A percentile compares a stretch with the other conserved stretches of the same genome.
Evolutionary conservation across 2,888 invertebrate genomes (phyloP).

Genomic region (Xestia xanthographa): DNA sequence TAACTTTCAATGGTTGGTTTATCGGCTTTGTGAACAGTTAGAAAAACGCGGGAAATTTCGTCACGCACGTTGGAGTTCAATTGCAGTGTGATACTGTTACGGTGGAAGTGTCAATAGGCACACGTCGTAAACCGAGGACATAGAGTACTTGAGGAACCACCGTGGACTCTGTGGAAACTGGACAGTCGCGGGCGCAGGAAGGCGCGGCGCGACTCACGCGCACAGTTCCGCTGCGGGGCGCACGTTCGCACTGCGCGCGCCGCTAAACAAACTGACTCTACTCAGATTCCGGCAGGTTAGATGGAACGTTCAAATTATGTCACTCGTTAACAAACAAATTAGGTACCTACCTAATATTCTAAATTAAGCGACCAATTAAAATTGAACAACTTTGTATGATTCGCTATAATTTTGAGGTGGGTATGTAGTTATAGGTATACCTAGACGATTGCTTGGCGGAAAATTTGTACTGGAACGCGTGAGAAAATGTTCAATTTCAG

Average conservation of each 20-base stretch:
- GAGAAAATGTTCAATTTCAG: too few relatives aligned
- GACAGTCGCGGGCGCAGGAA: conserved; percentile 29
- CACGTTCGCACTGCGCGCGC: conserved; percentile 79
- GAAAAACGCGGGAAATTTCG: conserved; percentile 48
- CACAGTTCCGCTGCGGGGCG: conserved; percentile 68
- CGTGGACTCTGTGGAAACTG: conserved; percentile 14
- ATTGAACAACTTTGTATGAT: conserved; percentile 11
- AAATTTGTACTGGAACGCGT: not conserved
- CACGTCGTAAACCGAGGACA: conserved; percentile 33
- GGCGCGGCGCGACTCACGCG: conserved; percentile 64
- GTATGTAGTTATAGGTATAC: too few relatives aligned
- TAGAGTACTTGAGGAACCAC: conserved; percentile 28
- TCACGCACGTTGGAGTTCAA: conserved; percentile 39
- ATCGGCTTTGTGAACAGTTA: conserved; percentile 13
- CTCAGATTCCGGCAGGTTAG: conserved; percentile 57
- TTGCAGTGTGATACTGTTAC: conserved; percentile 27
- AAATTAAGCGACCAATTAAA: conserved; percentile 44
- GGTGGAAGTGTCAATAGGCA: conserved; percentile 25
- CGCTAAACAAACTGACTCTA: conserved; percentile 68
- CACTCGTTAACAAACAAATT: conserved; percentile 69
- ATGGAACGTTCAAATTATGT: conserved; percentile 69
- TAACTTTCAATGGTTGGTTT: conserved; percentile 5
- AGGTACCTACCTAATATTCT: conserved; percentile 34
- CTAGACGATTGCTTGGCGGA: not conserved
- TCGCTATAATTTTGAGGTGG: not conserved